Base-by-base conservation (phyloP, 2,797 vertebrate species). In the Neosalanx taihuensis region DNA sequence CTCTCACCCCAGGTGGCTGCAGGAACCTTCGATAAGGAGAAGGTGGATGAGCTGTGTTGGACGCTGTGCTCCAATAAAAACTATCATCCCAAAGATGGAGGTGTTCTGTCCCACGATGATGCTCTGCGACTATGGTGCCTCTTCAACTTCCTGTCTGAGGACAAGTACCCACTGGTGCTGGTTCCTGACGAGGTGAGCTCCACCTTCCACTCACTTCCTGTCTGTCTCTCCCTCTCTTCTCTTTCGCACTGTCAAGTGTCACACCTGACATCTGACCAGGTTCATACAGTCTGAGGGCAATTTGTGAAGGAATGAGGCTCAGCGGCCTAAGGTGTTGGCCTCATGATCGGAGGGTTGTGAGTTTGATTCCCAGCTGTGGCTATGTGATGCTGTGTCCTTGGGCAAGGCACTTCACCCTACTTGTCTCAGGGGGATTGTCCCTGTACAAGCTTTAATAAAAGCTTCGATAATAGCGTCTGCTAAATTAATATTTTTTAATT, bases 31-130 rank as follows among this genome's bases (percentile, higher is more conserved):
- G 89, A 94, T 79, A 93, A 93, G 83, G 88, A 94, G 79, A 93
- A 95, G 74, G 94, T 95, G 72, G 92, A 95, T 76, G 90, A 90
- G 78, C 93, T 95, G 90, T 95, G 94, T 86, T 95, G 94, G 94
- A 95, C 94, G 15, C 90, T 95, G 1, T 94, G 93, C 78, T 92
- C 91, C 65, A 94, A 91, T 84, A 95, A 95, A 80, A 92, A 95
- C 72, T 90, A 94, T 57, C 73, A 2, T 10, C 67, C 64, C 0
- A 30, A 62, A 1, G 67, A 29, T 23, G 63, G 84, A 79, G 80
- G 89, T 26, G 84, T 87, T 10, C 77, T 93, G 79, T 81, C 94
- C 58, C 90, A 94, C 65, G 93, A 93, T 69, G 93, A 94, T 30
- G 88, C 93, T n/a, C 93, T 95, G 85, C 93, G 94, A 88, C 81